Evolutionary conservation across 2,797 vertebrate species (phyloP).

Genomic region (Neosalanx taihuensis): DNA sequence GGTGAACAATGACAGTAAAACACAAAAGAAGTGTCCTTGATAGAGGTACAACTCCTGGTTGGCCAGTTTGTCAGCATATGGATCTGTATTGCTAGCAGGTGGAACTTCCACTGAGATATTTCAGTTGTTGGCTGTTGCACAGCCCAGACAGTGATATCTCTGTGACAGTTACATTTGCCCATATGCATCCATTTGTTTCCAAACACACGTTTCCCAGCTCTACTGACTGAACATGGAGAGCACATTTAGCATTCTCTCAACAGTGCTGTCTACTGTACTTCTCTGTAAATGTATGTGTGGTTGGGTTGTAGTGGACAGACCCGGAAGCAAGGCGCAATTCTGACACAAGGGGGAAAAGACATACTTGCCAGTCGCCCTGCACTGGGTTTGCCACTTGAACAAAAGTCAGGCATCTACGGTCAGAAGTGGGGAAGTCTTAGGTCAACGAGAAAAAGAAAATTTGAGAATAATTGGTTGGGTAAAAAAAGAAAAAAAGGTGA

Average conservation of each 20-base stretch:
- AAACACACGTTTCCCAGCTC: neutral
- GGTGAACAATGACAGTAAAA: neutral
- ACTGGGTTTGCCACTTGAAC: constrained; percentile 70
- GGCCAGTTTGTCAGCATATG: neutral
- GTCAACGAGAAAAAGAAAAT: constrained; percentile 54
- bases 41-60: neutral
- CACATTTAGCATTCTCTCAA: constrained; percentile 20
- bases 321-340: constrained; percentile 62
- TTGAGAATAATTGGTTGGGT: constrained; percentile 42
- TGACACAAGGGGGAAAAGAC: constrained; percentile 65
- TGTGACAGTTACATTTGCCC: neutral
- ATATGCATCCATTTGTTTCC: neutral
- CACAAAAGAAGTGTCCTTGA: neutral
- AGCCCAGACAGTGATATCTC: neutral
- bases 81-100: neutral
- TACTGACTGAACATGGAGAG: neutral
- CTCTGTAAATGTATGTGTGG: constrained; percentile 33
- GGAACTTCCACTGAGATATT: neutral
- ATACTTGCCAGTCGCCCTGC: constrained; percentile 69
- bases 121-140: neutral
- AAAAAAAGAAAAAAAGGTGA: constrained; percentile 34
- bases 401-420: constrained; percentile 72
- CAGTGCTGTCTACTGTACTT: constrained; percentile 23
- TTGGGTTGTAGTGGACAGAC: constrained; percentile 56
- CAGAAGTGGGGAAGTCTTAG: constrained; percentile 69